These are phyloP conservation scores for Microtus obscurus DNA, from an alignment of 2,797 vertebrate species.

Conservation along the genomic window DNA sequence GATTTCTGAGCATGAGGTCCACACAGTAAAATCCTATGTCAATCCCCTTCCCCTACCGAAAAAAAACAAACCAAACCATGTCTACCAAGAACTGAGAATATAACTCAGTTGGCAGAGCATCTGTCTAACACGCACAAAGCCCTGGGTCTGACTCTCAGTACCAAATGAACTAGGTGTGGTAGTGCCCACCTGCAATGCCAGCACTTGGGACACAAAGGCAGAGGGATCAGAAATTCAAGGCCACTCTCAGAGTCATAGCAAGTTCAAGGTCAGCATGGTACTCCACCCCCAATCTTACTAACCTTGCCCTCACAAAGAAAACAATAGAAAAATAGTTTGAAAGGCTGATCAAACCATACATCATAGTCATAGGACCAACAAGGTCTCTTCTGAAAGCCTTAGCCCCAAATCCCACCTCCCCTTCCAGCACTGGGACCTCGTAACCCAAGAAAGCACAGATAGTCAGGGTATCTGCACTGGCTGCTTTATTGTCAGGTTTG, in stretches of 20 bases:
- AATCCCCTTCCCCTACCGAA: background rate
- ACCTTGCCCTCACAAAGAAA: background rate
- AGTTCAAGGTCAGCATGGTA: background rate
- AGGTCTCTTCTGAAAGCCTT: background rate
- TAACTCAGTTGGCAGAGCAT: background rate
- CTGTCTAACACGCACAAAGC: background rate
- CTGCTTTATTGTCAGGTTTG: conserved; percentile 69
- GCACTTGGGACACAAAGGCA: background rate
- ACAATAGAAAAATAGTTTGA: background rate
- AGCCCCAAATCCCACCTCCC: too few relatives aligned
- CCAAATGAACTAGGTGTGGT: background rate
- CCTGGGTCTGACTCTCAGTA: too few relatives aligned
- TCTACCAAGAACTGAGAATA: background rate
- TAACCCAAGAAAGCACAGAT: background rate
- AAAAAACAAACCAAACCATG: background rate
- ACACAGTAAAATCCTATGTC: background rate
- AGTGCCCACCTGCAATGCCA: background rate
- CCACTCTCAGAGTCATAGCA: background rate
- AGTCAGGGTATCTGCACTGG: background rate
- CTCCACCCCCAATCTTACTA: background rate
- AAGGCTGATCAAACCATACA: background rate
- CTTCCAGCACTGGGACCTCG: background rate
- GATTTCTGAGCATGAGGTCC: background rate
- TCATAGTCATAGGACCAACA: fast-evolving
- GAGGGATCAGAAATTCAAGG: background rate